Base-by-base conservation (phyloP, 2,113 vertebrate species). In the Alosa alosa region DNA sequence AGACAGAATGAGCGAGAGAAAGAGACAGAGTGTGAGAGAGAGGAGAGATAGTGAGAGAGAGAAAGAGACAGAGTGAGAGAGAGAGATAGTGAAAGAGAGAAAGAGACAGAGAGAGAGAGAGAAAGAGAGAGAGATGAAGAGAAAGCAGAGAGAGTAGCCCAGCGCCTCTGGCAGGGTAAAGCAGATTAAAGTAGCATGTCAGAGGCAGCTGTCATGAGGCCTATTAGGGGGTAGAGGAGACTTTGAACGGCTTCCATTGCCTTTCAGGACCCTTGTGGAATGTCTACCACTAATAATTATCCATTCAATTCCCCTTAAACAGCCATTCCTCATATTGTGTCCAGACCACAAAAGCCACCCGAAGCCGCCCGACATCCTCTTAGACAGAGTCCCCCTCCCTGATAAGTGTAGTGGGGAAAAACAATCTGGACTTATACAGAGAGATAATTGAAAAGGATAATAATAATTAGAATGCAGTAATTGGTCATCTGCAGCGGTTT, bases 181-280 rank as follows among this genome's bases (percentile, higher is more conserved):
- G 84, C 82, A 88, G 72, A 88, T 87, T 83, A 86, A 84, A n/a
- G 46, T 82, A 81, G 87, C 83, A 82, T 88, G 87, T 85, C 87
- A 83, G 81, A 85, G 60, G 60, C 86, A 87, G 86, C 84, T 85
- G 84, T 87, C 86, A 84, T 68, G 45, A 50, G 72, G n/a, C 64
- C 64, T 72, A 72, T 72, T 72, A 72, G 7, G 57, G 22, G 57
- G 7, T 13, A 64, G 57, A 78, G 50, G 50, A 49, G 75, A 60
- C 72, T 82, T 75, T 83, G 82, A 85, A 41, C 83, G 60, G 68
- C 83, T 85, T 78, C 52, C 82, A 81, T 88, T 60, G 64, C 64
- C 64, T 72, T 72, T 72, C 13, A 72, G 64, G 64, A 11, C 64
- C 64, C 64, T 31, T 31, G n/a, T 72, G 64, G 64, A 72, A 36